These are phyloP conservation scores for Takifugu bimaculatus DNA, from an alignment of 2,113 vertebrate species.

Conservation along the genomic window DNA sequence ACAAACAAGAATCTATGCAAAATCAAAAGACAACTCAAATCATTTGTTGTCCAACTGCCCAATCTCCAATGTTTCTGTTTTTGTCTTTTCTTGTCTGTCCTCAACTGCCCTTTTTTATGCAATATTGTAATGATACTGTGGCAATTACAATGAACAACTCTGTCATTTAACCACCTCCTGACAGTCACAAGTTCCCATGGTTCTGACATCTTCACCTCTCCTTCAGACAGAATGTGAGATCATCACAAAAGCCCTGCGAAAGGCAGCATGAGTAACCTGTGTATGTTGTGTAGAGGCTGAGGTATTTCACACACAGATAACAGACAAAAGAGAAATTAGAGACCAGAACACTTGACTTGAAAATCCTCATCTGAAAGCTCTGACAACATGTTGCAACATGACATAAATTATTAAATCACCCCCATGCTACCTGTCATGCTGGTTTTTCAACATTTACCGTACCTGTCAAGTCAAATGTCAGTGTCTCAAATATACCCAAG, in stretches of 20 bases:
- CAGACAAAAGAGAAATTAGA: not conserved
- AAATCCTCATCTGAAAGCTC: slow-evolving; percentile 11
- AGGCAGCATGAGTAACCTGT: not conserved
- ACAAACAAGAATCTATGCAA: too few species aligned
- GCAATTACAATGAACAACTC: not conserved
- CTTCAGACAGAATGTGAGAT: not conserved
- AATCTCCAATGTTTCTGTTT: not conserved
- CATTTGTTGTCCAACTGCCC: too few species aligned
- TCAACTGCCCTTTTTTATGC: not conserved
- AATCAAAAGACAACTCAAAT: too few species aligned
- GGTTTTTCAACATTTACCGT: slow-evolving; percentile 41
- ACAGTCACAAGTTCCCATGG: not conserved
- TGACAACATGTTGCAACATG: slow-evolving; percentile 34
- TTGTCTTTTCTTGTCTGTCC: not conserved
- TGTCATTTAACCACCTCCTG: not conserved
- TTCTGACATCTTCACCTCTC: not conserved
- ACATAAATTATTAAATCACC: slow-evolving; percentile 33
- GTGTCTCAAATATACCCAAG: not conserved
- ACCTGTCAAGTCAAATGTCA: slow-evolving; percentile 23
- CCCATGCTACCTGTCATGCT: slow-evolving; percentile 24
- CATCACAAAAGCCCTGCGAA: not conserved
- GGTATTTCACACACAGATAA: slow-evolving; percentile 19
- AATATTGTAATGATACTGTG: not conserved
- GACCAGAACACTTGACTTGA: not conserved
- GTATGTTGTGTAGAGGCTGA: not conserved